phyloP scores from a whole-genome alignment of 2,113 vertebrate genomes.

The Loxodonta africana region DNA sequence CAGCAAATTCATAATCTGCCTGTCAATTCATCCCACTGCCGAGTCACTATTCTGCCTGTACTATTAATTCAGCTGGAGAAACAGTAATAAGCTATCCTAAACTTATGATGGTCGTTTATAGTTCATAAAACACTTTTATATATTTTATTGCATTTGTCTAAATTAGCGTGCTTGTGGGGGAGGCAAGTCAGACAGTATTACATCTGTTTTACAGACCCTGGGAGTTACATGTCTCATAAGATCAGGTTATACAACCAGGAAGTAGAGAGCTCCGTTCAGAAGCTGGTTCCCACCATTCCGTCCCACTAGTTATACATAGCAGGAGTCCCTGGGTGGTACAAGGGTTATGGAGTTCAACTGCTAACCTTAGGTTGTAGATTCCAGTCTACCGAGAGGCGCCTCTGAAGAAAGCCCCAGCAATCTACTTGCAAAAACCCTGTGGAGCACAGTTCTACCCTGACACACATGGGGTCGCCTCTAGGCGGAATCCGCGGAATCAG shows the following conservation, averaged over 20 bases:
- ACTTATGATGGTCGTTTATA: neutral
- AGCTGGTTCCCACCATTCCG: neutral
- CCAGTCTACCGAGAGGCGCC: neutral
- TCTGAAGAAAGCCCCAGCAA: neutral
- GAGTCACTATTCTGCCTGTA: conserved; percentile 28
- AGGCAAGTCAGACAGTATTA: neutral
- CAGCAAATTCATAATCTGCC: conserved; percentile 62
- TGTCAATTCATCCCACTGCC: conserved; percentile 44
- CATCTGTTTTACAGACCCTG: neutral
- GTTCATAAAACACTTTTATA: neutral
- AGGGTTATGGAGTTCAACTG: neutral
- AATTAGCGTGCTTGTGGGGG: neutral
- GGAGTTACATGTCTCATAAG: neutral
- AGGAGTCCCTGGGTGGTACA: neutral
- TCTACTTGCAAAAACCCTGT: neutral
- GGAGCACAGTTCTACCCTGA: neutral
- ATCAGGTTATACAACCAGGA: neutral
- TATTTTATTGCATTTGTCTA: neutral
- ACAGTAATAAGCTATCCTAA: conserved; percentile 40
- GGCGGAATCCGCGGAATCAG: neutral
- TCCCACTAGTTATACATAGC: neutral
- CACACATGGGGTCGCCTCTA: neutral
- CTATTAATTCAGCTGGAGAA: conserved; percentile 58
- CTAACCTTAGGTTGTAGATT: neutral
- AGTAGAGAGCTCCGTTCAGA: neutral